A percentile compares a stretch with the other conserved stretches of the same genome.
Evolutionary conservation across 2,113 vertebrate species (phyloP).

Genomic region (cattle (Bos taurus)): DNA sequence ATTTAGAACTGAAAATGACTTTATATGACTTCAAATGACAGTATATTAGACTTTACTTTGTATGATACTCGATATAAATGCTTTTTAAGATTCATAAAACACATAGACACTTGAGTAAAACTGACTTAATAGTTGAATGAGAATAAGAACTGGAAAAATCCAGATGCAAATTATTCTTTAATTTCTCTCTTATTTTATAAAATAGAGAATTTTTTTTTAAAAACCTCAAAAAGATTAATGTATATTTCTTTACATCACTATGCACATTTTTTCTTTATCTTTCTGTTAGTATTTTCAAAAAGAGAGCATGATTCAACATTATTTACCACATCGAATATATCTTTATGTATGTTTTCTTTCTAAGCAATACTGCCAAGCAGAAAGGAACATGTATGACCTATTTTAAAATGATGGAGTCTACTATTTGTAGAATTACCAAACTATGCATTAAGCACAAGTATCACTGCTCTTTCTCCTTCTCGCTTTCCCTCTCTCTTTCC

Average conservation of each 20-base stretch:
- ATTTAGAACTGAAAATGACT: neutral
- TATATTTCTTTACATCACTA: neutral
- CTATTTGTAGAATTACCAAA: neutral
- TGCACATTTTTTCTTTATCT: neutral
- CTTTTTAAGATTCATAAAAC: neutral
- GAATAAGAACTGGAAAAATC: neutral
- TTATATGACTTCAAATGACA: neutral
- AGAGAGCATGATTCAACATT: neutral
- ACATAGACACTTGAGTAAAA: neutral
- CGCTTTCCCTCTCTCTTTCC: neutral
- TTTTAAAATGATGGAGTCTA: neutral
- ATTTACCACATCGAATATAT: neutral
- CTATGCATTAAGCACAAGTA: neutral
- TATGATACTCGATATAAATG: neutral
- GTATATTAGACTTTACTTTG: neutral
- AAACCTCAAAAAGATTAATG: neutral
- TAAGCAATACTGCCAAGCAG: neutral
- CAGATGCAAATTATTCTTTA: neutral
- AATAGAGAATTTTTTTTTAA: neutral
- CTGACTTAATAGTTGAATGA: rapidly evolving
- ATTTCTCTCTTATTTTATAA: neutral
- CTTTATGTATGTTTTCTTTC: neutral
- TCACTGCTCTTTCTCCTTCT: neutral
- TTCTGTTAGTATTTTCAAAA: neutral
- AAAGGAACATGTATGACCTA: neutral